Conservation (phyloP, 2,888 invertebrate species). For the Drosophila infuscata region DNA sequence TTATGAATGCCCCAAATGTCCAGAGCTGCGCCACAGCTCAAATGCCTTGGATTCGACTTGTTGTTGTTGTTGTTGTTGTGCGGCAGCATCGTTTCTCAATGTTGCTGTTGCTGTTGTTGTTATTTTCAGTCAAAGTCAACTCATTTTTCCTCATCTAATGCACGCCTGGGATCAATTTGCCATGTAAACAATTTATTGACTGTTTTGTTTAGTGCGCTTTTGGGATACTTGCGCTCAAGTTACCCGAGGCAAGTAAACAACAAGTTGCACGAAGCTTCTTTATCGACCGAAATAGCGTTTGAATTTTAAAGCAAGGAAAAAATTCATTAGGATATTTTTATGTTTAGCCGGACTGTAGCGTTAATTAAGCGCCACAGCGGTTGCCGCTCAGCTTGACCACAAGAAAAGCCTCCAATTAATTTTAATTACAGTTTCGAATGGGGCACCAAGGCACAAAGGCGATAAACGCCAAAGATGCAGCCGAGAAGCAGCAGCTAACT, state of each 20-base stretch:
- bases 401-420: slow-evolving; percentile 75
- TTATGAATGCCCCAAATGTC: slow-evolving; percentile 62
- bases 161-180: slow-evolving; percentile 79
- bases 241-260: slow-evolving; percentile 42
- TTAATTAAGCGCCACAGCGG: slow-evolving; percentile 65
- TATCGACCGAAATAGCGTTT: slow-evolving; percentile 25
- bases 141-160: slow-evolving; percentile 80
- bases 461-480: slow-evolving; percentile 68
- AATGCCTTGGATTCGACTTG: slow-evolving; percentile 16
- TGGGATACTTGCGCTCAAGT: slow-evolving; percentile 67
- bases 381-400: slow-evolving; percentile 57
- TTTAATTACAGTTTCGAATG: slow-evolving; percentile 74
- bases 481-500: slow-evolving; percentile 55
- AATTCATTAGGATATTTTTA: slow-evolving; percentile 60
- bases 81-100: slow-evolving; percentile 26
- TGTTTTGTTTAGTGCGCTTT: slow-evolving; percentile 79
- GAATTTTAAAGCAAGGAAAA: slow-evolving; percentile 56
- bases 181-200: slow-evolving; percentile 82
- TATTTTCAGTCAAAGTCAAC: slow-evolving; percentile 76
- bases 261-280: slow-evolving; percentile 17
- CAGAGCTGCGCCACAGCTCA: slow-evolving; percentile 43
- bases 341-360: slow-evolving; percentile 35
- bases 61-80: slow-evolving; percentile 15
- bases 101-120: slow-evolving; percentile 28
- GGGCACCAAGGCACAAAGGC: slow-evolving; percentile 34